Percentiles rank a stretch among this genome's conserved stretches.
phyloP scores from a whole-genome alignment of 2,888 invertebrate genomes.

The Archips crataeganus region DNA sequence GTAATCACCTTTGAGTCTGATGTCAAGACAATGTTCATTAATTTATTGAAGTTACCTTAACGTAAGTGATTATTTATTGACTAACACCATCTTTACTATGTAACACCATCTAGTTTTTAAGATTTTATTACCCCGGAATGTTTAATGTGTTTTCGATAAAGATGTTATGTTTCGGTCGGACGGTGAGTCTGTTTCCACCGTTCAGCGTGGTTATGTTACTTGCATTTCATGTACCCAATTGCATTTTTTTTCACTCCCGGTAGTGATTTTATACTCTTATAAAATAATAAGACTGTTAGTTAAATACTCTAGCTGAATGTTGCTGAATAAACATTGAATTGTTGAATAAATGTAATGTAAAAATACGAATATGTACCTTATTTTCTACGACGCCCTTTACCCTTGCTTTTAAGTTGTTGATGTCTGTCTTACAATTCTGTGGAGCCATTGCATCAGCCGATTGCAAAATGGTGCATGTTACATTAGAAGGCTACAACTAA shows the following conservation, averaged over 20 bases:
- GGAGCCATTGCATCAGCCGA: slow-evolving; percentile 63
- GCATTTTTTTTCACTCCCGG: slow-evolving; percentile 78
- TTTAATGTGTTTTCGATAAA: slow-evolving; percentile 12
- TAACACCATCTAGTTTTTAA: slow-evolving; percentile 64
- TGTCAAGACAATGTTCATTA: slow-evolving; percentile 66
- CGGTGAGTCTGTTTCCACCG: not conserved
- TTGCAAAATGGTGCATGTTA: slow-evolving; percentile 45
- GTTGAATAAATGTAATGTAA: slow-evolving; percentile 71
- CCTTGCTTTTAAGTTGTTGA: not conserved
- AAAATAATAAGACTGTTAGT: slow-evolving; percentile 84
- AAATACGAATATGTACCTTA: slow-evolving; percentile 45
- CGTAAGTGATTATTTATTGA: slow-evolving; percentile 81
- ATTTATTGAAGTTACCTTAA: slow-evolving; percentile 84
- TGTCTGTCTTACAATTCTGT: slow-evolving; percentile 38
- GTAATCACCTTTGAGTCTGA: slow-evolving; percentile 59
- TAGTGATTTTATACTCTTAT: slow-evolving; percentile 80
- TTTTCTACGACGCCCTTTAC: slow-evolving; percentile 45
- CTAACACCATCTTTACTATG: slow-evolving; percentile 62
- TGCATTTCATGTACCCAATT: slow-evolving; percentile 74
- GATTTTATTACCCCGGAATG: slow-evolving; percentile 34
- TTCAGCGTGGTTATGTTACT: slow-evolving; percentile 49
- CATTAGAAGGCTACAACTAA: slow-evolving; percentile 32
- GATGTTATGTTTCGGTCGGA: not conserved
- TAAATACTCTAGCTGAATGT: slow-evolving; percentile 81
- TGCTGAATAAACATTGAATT: slow-evolving; percentile 69